Percentiles rank a stretch among this genome's conserved stretches.
Evolutionary conservation across 1,140 invertebrate genomes (phyloP).

Genomic region (Heliconius melpomene): DNA sequence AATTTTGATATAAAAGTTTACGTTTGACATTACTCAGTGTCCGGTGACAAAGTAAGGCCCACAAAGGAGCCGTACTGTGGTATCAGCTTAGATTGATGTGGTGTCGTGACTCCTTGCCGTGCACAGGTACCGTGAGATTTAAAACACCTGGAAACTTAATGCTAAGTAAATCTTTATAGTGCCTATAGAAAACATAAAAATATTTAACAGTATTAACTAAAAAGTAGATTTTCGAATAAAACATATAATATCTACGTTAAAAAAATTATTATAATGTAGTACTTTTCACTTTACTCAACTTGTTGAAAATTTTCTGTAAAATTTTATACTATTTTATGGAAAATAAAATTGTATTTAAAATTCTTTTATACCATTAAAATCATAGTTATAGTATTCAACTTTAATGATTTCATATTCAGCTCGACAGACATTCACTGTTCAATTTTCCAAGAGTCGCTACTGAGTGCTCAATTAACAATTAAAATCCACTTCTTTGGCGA

Average conservation of each 20-base stretch:
- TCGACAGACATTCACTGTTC: not conserved
- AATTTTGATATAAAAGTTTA: constrained; percentile 21
- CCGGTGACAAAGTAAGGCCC: constrained; percentile 53
- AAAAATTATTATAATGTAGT: not conserved
- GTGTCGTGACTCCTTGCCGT: constrained; percentile 45
- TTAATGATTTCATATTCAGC: not conserved
- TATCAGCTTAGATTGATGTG: constrained; percentile 50
- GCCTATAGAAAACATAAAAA: not conserved
- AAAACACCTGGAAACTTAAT: not conserved
- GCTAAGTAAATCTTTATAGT: not conserved
- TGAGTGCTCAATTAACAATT: not conserved
- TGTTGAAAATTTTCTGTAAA: not conserved
- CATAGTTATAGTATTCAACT: not conserved
- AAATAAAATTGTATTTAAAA: not conserved
- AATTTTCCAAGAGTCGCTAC: not conserved
- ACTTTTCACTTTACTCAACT: not conserved
- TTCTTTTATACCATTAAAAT: not conserved
- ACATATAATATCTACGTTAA: not conserved
- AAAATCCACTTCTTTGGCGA: not conserved
- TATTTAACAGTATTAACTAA: too few relatives aligned
- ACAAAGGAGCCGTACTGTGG: constrained; percentile 51
- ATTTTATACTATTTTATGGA: not conserved
- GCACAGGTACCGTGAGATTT: not conserved
- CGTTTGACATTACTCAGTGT: constrained; percentile 60
- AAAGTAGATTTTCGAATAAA: not conserved